phyloP scores from a whole-genome alignment of 2,113 vertebrate genomes.

The Potamarius usumacintae region DNA sequence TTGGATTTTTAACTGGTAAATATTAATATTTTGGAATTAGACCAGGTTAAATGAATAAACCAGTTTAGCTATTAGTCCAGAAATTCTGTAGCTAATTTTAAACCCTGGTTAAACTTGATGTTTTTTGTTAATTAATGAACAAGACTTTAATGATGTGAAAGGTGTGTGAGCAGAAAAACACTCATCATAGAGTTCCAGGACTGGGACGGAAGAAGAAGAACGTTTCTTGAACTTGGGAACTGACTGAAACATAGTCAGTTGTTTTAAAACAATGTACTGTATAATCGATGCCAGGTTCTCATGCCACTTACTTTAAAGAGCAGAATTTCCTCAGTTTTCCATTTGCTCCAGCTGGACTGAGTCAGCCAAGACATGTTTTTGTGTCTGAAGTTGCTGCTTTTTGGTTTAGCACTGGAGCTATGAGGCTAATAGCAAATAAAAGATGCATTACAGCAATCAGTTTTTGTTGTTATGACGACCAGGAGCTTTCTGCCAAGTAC shows the following conservation, averaged over 20 bases:
- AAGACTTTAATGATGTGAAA: background rate
- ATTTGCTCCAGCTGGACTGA: conserved; percentile 21
- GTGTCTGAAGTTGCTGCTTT: background rate
- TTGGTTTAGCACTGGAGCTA: background rate
- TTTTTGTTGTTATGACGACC: background rate
- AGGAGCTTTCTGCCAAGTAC: background rate
- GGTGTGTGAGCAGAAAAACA: background rate
- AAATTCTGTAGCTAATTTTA: background rate
- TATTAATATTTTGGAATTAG: background rate
- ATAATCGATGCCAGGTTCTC: conserved; percentile 19
- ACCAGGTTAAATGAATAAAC: background rate
- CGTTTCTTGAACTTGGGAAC: background rate
- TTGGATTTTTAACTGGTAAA: background rate
- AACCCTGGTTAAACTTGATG: background rate
- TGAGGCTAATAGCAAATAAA: background rate
- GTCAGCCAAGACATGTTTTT: conserved; percentile 1
- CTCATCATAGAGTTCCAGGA: background rate
- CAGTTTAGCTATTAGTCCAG: background rate
- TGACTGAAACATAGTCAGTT: background rate
- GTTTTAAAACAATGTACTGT: background rate
- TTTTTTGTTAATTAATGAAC: background rate
- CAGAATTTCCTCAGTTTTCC: background rate
- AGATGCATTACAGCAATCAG: background rate
- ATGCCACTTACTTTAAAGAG: conserved; percentile 1
- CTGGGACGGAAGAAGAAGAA: background rate